Percentiles rank a stretch among this genome's conserved stretches.
These are phyloP conservation scores for Girardia tigrina DNA, from an alignment of 2,888 invertebrate genomes.

Conservation along the genomic window DNA sequence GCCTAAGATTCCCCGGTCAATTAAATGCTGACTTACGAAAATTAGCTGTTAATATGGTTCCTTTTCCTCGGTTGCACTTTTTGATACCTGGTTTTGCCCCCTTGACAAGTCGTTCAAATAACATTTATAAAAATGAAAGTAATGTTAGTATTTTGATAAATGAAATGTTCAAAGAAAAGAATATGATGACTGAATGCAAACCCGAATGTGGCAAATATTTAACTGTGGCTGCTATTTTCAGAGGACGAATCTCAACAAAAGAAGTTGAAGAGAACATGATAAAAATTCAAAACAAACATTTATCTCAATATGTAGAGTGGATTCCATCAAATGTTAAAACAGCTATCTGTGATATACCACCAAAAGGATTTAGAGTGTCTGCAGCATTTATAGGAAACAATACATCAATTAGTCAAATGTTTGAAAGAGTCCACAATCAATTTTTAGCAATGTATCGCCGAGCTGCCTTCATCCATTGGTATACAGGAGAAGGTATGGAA, in stretches of 20 bases:
- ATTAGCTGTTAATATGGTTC: slow-evolving; percentile 47
- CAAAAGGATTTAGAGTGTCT: slow-evolving; percentile 70
- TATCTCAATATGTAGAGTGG: slow-evolving; percentile 67
- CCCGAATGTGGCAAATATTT: slow-evolving; percentile 40
- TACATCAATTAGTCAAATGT: slow-evolving; percentile 38
- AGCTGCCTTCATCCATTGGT: slow-evolving; percentile 21
- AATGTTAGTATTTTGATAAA: slow-evolving; percentile 47
- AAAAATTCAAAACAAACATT: slow-evolving; percentile 74
- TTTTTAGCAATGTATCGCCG: slow-evolving; percentile 59
- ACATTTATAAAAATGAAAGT: slow-evolving; percentile 45
- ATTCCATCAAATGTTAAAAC: slow-evolving; percentile 76
- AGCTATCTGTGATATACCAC: slow-evolving; percentile 76
- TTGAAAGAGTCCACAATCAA: slow-evolving; percentile 38
- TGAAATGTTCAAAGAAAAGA: slow-evolving; percentile 36
- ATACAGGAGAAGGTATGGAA: background rate
- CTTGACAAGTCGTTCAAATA: slow-evolving; percentile 46
- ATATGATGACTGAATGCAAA: slow-evolving; percentile 37
- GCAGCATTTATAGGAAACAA: slow-evolving; percentile 63
- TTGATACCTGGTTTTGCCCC: slow-evolving; percentile 50
- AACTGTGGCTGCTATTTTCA: slow-evolving; percentile 46
- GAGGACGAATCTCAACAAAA: slow-evolving; percentile 40
- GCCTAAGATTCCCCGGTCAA: slow-evolving; percentile 67
- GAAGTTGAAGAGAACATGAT: slow-evolving; percentile 62
- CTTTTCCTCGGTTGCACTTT: slow-evolving; percentile 50
- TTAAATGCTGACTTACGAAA: slow-evolving; percentile 43